Percentiles rank a stretch among this genome's conserved stretches.
Conservation (phyloP, 2,797 vertebrate genomes). For the Chrosomus eos region DNA sequence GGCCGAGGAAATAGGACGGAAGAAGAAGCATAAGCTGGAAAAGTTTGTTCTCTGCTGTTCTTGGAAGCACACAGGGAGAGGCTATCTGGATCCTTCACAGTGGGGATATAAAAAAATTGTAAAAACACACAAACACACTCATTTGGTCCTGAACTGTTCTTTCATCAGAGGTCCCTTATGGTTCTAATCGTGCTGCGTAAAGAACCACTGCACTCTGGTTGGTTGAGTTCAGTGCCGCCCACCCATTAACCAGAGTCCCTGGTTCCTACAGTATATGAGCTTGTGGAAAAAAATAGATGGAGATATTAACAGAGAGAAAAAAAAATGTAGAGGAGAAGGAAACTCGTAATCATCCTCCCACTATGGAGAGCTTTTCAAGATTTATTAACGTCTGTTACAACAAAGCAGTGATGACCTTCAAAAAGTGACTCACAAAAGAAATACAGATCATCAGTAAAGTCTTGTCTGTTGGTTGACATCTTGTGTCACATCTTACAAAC, state of each 20-base stretch:
- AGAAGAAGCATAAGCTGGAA: neutral
- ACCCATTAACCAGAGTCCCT: conserved; percentile 26
- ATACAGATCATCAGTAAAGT: conserved; percentile 20
- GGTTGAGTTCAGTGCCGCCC: conserved; percentile 52
- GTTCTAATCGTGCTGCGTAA: conserved; percentile 35
- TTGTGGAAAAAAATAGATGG: conserved; percentile 1
- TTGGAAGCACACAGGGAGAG: neutral
- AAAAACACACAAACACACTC: conserved; percentile 17
- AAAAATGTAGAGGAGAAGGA: neutral
- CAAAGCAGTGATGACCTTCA: conserved; percentile 19
- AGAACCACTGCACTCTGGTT: conserved; percentile 48
- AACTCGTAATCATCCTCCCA: conserved; percentile 8
- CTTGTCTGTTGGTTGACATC: neutral
- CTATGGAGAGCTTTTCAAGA: neutral
- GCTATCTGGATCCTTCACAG: conserved; percentile 8
- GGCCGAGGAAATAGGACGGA: neutral
- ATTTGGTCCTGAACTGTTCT: conserved; percentile 35
- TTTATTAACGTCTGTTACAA: conserved; percentile 5
- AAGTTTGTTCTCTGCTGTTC: neutral
- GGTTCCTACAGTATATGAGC: neutral
- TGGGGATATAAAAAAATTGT: neutral
- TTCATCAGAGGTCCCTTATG: conserved; percentile 44
- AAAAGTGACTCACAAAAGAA: conserved; percentile 26
- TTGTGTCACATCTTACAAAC: conserved; percentile 12
- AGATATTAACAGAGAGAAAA: neutral